phyloP scores from a whole-genome alignment of 2,113 vertebrate species.

The Oxyruncus cristatus region DNA sequence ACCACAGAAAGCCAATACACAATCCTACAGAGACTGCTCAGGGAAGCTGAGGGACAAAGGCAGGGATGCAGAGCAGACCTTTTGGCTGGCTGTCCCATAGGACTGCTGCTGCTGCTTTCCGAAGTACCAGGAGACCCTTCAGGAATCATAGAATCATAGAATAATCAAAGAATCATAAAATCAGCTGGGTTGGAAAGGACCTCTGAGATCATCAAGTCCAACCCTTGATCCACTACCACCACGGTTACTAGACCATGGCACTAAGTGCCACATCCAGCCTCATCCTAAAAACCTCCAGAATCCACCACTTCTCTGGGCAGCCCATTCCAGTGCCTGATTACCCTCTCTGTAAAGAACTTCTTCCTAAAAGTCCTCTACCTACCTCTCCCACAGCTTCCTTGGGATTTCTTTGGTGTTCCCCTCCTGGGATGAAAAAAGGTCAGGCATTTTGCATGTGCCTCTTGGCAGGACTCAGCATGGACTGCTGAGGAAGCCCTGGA shows the following conservation, averaged over 20 bases:
- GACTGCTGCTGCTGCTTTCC: background rate
- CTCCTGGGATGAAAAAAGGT: background rate
- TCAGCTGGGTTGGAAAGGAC: no score
- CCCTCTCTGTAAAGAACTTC: no score
- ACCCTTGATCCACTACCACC: no score
- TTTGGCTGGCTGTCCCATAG: background rate
- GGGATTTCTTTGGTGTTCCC: background rate
- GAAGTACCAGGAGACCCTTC: background rate
- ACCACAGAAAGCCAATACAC: no score
- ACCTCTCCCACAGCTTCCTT: background rate
- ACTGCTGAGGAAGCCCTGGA: background rate
- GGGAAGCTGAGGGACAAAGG: background rate
- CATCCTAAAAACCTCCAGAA: no score
- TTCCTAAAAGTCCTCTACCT: background rate
- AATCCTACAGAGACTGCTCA: accelerated
- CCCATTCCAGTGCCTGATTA: no score
- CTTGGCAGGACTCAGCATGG: background rate
- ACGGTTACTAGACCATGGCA: no score
- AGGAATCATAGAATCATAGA: background rate
- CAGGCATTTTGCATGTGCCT: background rate
- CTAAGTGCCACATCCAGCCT: no score
- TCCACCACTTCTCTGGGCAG: no score
- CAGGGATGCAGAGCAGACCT: background rate
- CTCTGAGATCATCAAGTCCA: no score
- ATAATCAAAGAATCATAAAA: no score